Percentiles rank a stretch among this genome's conserved stretches.
Evolutionary conservation across 2,888 invertebrate genomes (phyloP).

Genomic region (Xiphydria camelus): DNA sequence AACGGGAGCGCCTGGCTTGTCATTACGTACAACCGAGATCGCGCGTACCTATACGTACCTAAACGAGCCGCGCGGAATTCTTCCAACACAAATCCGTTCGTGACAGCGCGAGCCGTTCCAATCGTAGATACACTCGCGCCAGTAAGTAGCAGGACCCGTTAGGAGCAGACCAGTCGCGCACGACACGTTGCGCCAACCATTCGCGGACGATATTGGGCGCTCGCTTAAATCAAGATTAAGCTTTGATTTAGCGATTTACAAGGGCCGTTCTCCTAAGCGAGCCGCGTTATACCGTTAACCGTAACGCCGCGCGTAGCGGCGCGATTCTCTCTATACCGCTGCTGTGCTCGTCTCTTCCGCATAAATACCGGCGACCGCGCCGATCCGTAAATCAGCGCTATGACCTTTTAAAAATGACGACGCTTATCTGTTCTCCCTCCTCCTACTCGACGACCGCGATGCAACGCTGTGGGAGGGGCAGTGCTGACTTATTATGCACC

Average conservation of each 20-base stretch:
- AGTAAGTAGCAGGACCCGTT: too few relatives aligned
- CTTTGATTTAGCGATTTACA: constrained; percentile 42
- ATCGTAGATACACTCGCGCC: too few relatives aligned
- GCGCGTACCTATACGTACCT: too few relatives aligned
- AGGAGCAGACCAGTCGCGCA: background rate
- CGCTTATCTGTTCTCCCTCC: constrained; percentile 24
- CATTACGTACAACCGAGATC: too few relatives aligned
- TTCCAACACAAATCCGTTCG: too few relatives aligned
- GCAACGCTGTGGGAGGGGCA: constrained; percentile 21
- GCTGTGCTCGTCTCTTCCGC: constrained; percentile 21
- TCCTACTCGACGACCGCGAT: constrained; percentile 35
- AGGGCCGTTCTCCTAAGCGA: constrained; percentile 19
- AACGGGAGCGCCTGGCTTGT: too few relatives aligned
- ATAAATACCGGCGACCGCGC: constrained; percentile 23
- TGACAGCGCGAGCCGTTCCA: too few relatives aligned
- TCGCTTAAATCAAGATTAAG: constrained; percentile 29
- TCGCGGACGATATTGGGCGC: background rate
- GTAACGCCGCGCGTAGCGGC: constrained; percentile 25
- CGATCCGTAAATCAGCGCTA: constrained; percentile 45
- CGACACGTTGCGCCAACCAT: background rate
- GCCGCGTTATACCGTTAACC: constrained; percentile 29
- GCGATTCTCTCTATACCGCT: constrained; percentile 36
- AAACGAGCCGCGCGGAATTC: too few relatives aligned
- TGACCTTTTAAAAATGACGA: constrained; percentile 34
- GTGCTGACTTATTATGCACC: constrained; percentile 45